These are phyloP conservation scores for Odocoileus hemionus DNA, from an alignment of 2,113 vertebrate species.

Conservation along the genomic window DNA sequence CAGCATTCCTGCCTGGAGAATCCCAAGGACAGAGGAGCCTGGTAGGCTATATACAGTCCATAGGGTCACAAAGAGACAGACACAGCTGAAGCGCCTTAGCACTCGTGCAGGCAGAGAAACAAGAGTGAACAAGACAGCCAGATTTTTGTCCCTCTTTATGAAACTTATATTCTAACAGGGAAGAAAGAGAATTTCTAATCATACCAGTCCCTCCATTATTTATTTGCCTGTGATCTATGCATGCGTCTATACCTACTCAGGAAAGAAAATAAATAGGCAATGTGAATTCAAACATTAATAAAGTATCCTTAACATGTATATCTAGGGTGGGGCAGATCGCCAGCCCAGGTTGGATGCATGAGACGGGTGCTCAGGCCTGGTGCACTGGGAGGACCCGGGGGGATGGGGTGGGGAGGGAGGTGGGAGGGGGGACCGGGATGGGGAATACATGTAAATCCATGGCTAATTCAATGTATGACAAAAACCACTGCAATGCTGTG, in stretches of 20 bases:
- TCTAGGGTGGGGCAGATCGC: no score
- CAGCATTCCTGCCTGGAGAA: neutral
- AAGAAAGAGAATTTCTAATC: neutral
- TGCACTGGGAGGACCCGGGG: no score
- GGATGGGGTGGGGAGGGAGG: no score
- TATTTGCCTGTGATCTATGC: neutral
- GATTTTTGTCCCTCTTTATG: neutral
- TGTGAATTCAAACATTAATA: neutral
- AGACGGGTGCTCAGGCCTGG: no score
- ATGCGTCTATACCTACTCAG: neutral
- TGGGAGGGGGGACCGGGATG: no score
- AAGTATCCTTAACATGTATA: neutral
- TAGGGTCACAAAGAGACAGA: neutral
- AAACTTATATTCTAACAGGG: neutral
- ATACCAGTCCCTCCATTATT: neutral
- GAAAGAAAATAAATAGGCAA: neutral
- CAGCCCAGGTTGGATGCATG: no score
- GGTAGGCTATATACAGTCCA: neutral
- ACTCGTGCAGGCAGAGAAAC: neutral
- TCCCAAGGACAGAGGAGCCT: neutral
- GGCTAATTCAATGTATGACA: no score
- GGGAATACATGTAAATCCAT: no score
- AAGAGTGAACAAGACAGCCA: neutral
- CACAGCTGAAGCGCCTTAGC: neutral
- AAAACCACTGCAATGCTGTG: no score